Conservation (phyloP, 2,888 invertebrate genomes). For the Eurois occulta region DNA sequence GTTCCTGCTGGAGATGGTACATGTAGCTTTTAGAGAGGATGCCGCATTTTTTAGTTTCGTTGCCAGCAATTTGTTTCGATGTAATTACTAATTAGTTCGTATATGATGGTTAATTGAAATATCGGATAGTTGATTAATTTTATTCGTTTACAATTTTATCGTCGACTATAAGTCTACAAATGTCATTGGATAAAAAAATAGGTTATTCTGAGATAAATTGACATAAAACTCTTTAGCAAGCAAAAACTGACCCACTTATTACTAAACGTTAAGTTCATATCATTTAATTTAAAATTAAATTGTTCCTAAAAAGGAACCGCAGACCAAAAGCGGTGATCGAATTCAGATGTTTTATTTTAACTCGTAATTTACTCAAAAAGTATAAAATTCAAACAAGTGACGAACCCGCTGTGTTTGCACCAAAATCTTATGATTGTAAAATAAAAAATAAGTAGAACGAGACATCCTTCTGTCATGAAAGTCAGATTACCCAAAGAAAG, state of each 20-base stretch:
- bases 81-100: slow-evolving; percentile 57
- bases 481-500: slow-evolving; percentile 58
- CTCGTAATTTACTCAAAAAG: slow-evolving; percentile 40
- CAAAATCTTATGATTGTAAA: slow-evolving; percentile 24
- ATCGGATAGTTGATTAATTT: slow-evolving; percentile 44
- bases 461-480: slow-evolving; percentile 51
- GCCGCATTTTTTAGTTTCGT: slow-evolving; percentile 40
- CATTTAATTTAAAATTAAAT: slow-evolving; percentile 7
- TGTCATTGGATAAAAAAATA: slow-evolving; percentile 14
- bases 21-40: slow-evolving; percentile 52
- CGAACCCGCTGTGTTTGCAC: slow-evolving; percentile 48
- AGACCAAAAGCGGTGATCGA: background rate
- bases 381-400: slow-evolving; percentile 40
- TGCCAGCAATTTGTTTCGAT: slow-evolving; percentile 38
- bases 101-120: slow-evolving; percentile 50
- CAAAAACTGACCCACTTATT: background rate
- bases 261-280: slow-evolving; percentile 2
- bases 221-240: background rate
- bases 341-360: slow-evolving; percentile 33
- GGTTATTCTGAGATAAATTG: slow-evolving; percentile 2
- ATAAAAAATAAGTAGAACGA: slow-evolving; percentile 29
- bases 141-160: slow-evolving; percentile 35
- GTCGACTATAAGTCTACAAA: slow-evolving; percentile 28
- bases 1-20: slow-evolving; percentile 21
- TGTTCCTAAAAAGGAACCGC: slow-evolving; percentile 11